Base-by-base conservation (phyloP, 2,113 vertebrate species). In the Mirza zaza region DNA sequence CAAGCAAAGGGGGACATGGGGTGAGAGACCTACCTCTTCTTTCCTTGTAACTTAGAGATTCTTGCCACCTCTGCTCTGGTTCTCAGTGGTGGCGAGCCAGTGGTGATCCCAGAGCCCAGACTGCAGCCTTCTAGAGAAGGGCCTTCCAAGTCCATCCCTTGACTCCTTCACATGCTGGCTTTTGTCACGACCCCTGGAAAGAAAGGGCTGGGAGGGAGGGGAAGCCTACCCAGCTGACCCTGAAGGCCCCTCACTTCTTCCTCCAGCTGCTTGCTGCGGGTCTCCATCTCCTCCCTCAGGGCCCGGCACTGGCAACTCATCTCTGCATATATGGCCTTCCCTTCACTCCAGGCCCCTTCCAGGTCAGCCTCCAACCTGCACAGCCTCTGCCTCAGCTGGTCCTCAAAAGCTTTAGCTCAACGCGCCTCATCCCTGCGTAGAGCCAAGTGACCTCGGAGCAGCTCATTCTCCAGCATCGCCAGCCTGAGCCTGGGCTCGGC, bases 241-340 rank as follows among this genome's bases (percentile, higher is more conserved):
- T 39, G 97, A 23, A 99, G 97, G 75, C 83, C 59, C 34, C 92
- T 98, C 70, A 97, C 98, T 87, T 99, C 98, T 0, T 17, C 89
- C 87, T 99, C 98, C 91, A 99, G 95, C 14, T 68, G 86, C 77
- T 97, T 97, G 50, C 98, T 97, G 63, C 68, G 97, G 32, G 91
- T 84, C 61, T 97, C 98, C 90, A 97, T 82, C 77, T 98, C 96
- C 15, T 93, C 84, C 96, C 98, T 97, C 96, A 98, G 97, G 61
- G 97, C 97, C 91, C 83, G 97, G 65, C 97, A 97, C 96, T 98
- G 99, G 32, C 55, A 70, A 52, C 93, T 98, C 97, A 99, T 98
- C 96, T 99, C 99, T 98, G 98, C 97, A 77, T 95, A 98, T 94
- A 99, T 65, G 76, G 98, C 99, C 97, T 92, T 90, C 90, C 98